Conservation (phyloP, 2,797 vertebrate species). For the Geotrypetes seraphini region DNA sequence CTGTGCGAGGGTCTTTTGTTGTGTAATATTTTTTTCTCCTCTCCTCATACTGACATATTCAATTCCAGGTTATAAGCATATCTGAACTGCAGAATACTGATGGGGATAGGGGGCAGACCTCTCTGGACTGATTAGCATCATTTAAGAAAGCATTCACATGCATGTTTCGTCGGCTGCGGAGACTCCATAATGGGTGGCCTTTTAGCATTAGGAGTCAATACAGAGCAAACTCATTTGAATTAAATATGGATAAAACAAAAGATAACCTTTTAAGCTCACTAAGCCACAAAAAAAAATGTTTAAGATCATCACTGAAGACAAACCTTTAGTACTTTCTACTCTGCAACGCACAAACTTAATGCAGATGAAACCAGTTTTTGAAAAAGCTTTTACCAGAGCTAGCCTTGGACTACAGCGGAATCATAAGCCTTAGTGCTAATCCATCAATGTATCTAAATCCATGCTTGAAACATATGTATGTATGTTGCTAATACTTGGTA, state of each 20-base stretch:
- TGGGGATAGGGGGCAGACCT: slow-evolving; percentile 83
- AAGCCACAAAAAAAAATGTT: slow-evolving; percentile 29
- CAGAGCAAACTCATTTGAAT: slow-evolving; percentile 74
- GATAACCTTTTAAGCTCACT: slow-evolving; percentile 54
- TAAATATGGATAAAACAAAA: slow-evolving; percentile 63
- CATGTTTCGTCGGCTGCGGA: slow-evolving; percentile 65
- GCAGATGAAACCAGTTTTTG: too few relatives aligned
- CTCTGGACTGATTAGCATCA: slow-evolving; percentile 94
- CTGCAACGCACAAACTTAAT: slow-evolving; percentile 20
- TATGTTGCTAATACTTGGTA: too few relatives aligned
- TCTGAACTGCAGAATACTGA: slow-evolving; percentile 86
- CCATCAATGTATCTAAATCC: slow-evolving; percentile 38
- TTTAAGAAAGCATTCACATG: slow-evolving; percentile 85
- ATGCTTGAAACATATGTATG: too few relatives aligned
- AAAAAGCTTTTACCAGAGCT: slow-evolving; percentile 40
- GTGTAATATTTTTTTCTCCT: slow-evolving; percentile 39
- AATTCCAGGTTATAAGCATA: slow-evolving; percentile 90
- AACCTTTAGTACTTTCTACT: slow-evolving; percentile 19
- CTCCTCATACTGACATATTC: slow-evolving; percentile 76
- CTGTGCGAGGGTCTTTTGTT: slow-evolving; percentile 29
- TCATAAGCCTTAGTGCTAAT: slow-evolving; percentile 35
- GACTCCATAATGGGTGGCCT: slow-evolving; percentile 84
- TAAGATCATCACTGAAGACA: slow-evolving; percentile 26
- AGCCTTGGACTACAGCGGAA: slow-evolving; percentile 33
- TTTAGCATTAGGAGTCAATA: slow-evolving; percentile 76